These are phyloP conservation scores for Agrotis exclamationis DNA, from an alignment of 2,888 invertebrate genomes.

Conservation along the genomic window DNA sequence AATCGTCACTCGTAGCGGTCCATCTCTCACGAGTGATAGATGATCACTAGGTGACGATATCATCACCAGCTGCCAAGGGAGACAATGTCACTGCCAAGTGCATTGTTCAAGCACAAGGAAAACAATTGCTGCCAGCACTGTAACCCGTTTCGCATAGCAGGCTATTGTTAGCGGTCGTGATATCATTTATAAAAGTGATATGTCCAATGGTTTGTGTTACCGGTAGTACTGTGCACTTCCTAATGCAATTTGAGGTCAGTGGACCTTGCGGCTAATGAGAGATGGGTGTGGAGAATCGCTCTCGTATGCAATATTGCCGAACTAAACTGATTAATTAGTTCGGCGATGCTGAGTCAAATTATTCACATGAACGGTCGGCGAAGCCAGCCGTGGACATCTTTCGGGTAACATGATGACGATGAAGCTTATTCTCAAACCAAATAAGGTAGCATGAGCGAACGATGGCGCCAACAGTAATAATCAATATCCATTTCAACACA, in stretches of 20 bases:
- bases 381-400: too few species aligned
- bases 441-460: neutral
- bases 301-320: too few species aligned
- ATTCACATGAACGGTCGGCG: too few species aligned
- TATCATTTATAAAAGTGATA: conserved; percentile 48
- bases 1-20: conserved; percentile 27
- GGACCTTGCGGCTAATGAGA: conserved; percentile 32
- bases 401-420: too few species aligned
- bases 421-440: neutral
- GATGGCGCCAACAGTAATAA: neutral
- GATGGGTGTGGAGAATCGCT: conserved; percentile 9
- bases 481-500: neutral
- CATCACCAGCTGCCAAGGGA: conserved; percentile 67
- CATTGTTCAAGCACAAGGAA: conserved; percentile 78
- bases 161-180: conserved; percentile 74
- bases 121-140: conserved; percentile 77
- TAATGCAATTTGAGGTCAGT: conserved; percentile 30
- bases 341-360: too few species aligned
- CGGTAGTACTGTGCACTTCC: conserved; percentile 36
- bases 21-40: conserved; percentile 61
- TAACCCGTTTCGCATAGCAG: conserved; percentile 75
- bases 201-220: conserved; percentile 33
- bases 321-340: too few species aligned
- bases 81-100: conserved; percentile 84
- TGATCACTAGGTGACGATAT: conserved; percentile 65